Percentiles rank a stretch among this genome's conserved stretches.
These are phyloP conservation scores for Atopsyche davidsoni DNA, from an alignment of 1,140 invertebrate species.

Conservation along the genomic window DNA sequence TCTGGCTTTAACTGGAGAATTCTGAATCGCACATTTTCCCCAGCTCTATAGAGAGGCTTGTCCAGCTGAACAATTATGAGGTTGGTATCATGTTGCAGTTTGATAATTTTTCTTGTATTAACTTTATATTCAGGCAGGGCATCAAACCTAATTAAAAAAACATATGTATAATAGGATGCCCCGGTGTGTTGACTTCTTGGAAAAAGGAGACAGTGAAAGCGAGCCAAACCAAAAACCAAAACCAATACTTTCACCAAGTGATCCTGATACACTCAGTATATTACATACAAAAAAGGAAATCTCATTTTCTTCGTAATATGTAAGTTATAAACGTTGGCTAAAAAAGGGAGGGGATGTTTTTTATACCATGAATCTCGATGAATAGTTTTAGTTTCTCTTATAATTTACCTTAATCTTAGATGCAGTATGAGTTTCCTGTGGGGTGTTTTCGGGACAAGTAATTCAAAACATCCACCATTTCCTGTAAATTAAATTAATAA, in stretches of 20 bases:
- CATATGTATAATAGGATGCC: no score
- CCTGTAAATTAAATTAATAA: constrained; percentile 30
- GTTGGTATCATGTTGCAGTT: constrained; percentile 43
- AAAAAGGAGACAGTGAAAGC: neutral
- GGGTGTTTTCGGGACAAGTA: constrained; percentile 36
- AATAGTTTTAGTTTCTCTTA: no score
- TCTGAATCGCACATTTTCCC: constrained; percentile 50
- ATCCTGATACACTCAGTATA: no score
- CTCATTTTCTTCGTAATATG: neutral
- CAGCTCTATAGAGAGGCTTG: constrained; percentile 58
- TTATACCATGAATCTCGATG: no score
- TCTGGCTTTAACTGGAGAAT: constrained; percentile 47
- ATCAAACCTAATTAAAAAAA: constrained; percentile 32
- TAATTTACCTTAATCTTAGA: constrained; percentile 43
- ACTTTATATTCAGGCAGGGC: constrained; percentile 48
- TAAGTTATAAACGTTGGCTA: neutral
- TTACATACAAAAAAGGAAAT: constrained; percentile 2
- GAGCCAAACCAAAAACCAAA: no score
- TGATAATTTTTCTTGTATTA: constrained; percentile 41
- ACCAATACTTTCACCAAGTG: no score
- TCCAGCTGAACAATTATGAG: constrained; percentile 51
- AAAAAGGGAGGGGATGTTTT: no score
- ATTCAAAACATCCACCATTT: constrained; percentile 43
- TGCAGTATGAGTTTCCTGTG: constrained; percentile 45
- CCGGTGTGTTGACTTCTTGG: neutral